phyloP scores from a whole-genome alignment of 2,888 invertebrate genomes.

The Isoperla grammatica region DNA sequence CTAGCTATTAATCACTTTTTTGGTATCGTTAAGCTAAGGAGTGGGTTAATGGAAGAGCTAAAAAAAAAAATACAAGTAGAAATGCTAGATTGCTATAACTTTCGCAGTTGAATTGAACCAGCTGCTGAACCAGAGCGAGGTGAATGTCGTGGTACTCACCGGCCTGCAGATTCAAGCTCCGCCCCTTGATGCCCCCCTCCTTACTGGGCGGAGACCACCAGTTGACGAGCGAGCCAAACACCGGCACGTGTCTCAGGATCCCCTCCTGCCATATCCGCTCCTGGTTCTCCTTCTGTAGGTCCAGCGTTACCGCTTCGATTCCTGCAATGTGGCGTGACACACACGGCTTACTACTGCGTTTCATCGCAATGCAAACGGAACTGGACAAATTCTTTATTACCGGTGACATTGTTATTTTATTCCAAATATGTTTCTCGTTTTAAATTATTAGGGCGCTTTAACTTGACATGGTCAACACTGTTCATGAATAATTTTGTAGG shows the following conservation, averaged over 20 bases:
- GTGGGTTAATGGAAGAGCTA: too few species aligned
- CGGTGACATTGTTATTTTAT: background rate
- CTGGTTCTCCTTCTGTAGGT: conserved; percentile 84
- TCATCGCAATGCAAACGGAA: too few species aligned
- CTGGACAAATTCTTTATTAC: conserved; percentile 1
- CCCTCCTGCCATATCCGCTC: conserved; percentile 92
- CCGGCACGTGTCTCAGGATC: conserved; percentile 86
- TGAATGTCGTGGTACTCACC: conserved; percentile 13
- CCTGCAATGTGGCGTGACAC: conserved; percentile 53
- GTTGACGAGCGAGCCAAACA: conserved; percentile 88
- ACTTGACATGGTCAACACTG: too few species aligned
- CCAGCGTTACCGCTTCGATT: conserved; percentile 88
- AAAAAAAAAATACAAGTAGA: too few species aligned
- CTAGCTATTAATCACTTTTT: too few species aligned
- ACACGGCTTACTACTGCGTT: too few species aligned
- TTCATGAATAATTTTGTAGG: too few species aligned
- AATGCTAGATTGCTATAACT: too few species aligned
- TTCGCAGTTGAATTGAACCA: too few species aligned
- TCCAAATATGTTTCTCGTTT: too few species aligned
- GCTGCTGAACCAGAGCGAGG: too few species aligned
- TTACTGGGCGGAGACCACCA: conserved; percentile 92
- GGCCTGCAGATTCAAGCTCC: conserved; percentile 69
- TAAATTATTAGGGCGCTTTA: background rate
- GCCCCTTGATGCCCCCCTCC: conserved; percentile 71
- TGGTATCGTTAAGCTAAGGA: too few species aligned